Base-by-base conservation (phyloP, 2,888 invertebrate species). In the Pandemis cinnamomeana region DNA sequence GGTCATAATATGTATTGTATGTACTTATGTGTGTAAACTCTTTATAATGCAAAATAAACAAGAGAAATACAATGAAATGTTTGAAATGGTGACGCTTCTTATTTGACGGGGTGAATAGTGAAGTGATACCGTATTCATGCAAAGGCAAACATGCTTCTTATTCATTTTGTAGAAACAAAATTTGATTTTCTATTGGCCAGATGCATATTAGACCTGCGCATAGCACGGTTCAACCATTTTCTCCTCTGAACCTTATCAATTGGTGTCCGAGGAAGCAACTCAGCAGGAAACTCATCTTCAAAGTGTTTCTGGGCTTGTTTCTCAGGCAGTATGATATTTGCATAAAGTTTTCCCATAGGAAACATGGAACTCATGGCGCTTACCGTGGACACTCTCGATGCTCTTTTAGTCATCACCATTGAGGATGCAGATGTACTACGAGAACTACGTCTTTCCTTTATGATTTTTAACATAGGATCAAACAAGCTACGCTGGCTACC, bases 391-490 rank as follows among this genome's bases (percentile, higher is more conserved):
- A 58, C 58, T 13, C 42, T 61, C 8, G 42, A 36, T 42, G 61
- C 61, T 5, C 61, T 42, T 13, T 61, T 61, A 13, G 61, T 7
- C 36, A 61, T 61, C 5, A 61, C n/a, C 41, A 51, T 10, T 10
- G 71, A 72, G 3, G 36, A 20, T n/a, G 3, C 60, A 7, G 71
- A 72, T 44, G 58, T 53, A 27, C 15, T 72, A 36, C 53, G 48
- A 20, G 67, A 68, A 13, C 41, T 44, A 2, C 10, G 67, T 15
- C 8, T 53, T 2, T 67, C 36, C 6, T 71, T 74, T n/a, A 53
- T 46, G 41, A 60, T 36, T 15, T 71, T 74, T 5, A 74, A 46
- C 74, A 74, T 71, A 0, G 71, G 27, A 20, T 74, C 71, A 7
- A 74, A 74, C 3, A 36, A 8, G 20, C 36, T 55, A 27, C 74